Evolutionary conservation across 2,113 vertebrate species (phyloP).

Genomic region (Amphiprion ocellaris): DNA sequence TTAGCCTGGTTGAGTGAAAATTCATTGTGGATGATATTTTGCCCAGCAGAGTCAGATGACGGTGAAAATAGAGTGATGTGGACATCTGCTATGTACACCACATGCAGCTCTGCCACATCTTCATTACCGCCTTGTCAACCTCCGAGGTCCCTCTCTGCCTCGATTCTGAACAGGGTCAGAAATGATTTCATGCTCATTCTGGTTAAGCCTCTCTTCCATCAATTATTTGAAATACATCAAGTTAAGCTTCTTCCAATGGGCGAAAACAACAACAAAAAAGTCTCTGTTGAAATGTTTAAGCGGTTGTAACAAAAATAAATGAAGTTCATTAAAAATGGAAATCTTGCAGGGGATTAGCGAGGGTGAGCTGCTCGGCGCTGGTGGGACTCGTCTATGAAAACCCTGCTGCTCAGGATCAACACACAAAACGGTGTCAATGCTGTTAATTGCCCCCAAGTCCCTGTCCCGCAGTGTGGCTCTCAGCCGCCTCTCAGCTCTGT

Average conservation of each 20-base stretch:
- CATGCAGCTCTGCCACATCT: slow-evolving; percentile 11
- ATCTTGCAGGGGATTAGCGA: slow-evolving; percentile 61
- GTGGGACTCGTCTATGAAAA: slow-evolving; percentile 46
- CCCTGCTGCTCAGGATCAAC: slow-evolving; percentile 54
- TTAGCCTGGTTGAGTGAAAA: too few relatives aligned
- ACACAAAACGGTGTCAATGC: slow-evolving; percentile 63
- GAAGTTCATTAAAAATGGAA: slow-evolving; percentile 72
- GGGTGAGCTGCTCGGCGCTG: slow-evolving; percentile 30
- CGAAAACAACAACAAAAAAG: background rate
- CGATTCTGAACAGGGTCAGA: slow-evolving; percentile 32
- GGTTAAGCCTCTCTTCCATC: slow-evolving; percentile 34
- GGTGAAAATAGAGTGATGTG: background rate
- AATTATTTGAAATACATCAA: slow-evolving; percentile 57
- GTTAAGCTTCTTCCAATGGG: slow-evolving; percentile 40
- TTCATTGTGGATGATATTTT: too few relatives aligned
- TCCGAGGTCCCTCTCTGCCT: background rate
- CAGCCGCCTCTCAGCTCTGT: slow-evolving; percentile 40
- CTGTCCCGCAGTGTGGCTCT: slow-evolving; percentile 55
- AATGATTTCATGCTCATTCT: slow-evolving; percentile 50
- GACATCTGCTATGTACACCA: background rate
- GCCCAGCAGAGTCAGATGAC: too few relatives aligned
- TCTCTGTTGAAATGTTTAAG: slow-evolving; percentile 37
- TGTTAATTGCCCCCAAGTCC: slow-evolving; percentile 63
- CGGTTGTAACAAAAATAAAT: slow-evolving; percentile 60
- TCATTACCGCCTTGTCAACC: slow-evolving; percentile 20